Evolutionary conservation across 1,140 invertebrate genomes (phyloP), one percentile per base, ranked within the genome.

Genomic region (Pseudomyrmex pallidus): DNA sequence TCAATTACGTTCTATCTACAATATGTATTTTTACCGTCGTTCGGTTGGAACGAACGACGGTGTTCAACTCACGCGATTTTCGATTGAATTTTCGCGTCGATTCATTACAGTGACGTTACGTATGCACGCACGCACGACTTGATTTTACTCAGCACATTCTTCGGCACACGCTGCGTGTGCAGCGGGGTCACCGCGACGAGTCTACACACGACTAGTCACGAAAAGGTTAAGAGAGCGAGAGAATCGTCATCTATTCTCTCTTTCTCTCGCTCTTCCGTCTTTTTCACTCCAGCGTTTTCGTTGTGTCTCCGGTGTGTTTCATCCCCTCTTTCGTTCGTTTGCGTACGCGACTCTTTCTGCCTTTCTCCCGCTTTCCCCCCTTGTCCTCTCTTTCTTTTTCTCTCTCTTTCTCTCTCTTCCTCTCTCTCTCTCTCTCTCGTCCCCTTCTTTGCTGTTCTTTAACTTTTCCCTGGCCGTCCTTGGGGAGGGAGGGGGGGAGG

Each of bases 401-500:
- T 82, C 80, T 84, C 84, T 82, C 50, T 85, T 66, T 20, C 63
- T 73, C 80, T 74, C 15, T 66, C 63, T 61, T n/a, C n/a, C 86
- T 52, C 13, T 48, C 25, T 5, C 63, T 44, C n/a, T 13, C n/a
- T 25, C n/a, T n/a, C 15, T 15, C n/a, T 52, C n/a, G 0, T 70
- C 67, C 15, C n/a, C 46, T 62, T n/a, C 56, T 54, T 50, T 62
- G 61, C 67, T 76, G 85, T 87, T 87, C 86, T 87, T 87, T 77
- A 67, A 88, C 87, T 87, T 85, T 88, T 85, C 83, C 84, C 77
- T 22, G 87, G 67, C 62, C 86, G 87, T 88, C 87, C 87, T 88
- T 88, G 87, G 85, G 82, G 77, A 74, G 86, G 83, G 77, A 80
- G 84, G 82, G 85, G 85, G 83, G 87, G 82, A 85, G 85, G 83